These are phyloP conservation scores for Candoia aspera DNA, from an alignment of 2,113 vertebrate species.

Conservation along the genomic window DNA sequence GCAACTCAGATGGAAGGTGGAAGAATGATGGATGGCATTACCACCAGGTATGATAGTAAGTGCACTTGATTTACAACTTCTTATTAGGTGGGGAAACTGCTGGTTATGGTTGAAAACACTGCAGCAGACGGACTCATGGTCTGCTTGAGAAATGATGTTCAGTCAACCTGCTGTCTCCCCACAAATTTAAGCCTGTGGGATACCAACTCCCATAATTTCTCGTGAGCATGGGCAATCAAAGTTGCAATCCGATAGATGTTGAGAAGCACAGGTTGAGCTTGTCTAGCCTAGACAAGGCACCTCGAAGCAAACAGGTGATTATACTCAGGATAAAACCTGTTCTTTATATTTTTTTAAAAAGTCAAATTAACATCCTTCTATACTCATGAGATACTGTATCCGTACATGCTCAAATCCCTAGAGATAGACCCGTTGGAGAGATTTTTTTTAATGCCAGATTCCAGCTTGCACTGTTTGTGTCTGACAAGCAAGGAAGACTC, in stretches of 20 bases:
- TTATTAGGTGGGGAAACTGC: background rate
- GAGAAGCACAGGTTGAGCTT: background rate
- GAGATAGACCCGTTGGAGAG: too few relatives aligned
- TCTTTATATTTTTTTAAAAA: too few relatives aligned
- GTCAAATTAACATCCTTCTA: too few relatives aligned
- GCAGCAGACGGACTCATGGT: background rate
- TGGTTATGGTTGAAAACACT: background rate
- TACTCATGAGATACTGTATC: too few relatives aligned
- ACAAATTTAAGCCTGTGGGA: background rate
- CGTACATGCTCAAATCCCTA: too few relatives aligned
- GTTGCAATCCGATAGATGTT: too few relatives aligned
- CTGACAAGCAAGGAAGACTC: too few relatives aligned
- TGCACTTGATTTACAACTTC: background rate
- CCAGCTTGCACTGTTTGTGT: too few relatives aligned
- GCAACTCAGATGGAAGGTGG: background rate
- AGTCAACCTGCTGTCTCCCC: background rate
- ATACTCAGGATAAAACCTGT: too few relatives aligned
- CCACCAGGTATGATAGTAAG: background rate
- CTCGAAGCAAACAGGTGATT: background rate
- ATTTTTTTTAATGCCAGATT: too few relatives aligned
- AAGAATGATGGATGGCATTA: background rate
- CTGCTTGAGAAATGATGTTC: background rate
- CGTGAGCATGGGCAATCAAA: background rate
- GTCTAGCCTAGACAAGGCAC: background rate
- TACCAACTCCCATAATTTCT: background rate